Evolutionary conservation across 1,140 invertebrate species (phyloP), one percentile per base, ranked within the genome.

Genomic region (Bombus polaris): DNA sequence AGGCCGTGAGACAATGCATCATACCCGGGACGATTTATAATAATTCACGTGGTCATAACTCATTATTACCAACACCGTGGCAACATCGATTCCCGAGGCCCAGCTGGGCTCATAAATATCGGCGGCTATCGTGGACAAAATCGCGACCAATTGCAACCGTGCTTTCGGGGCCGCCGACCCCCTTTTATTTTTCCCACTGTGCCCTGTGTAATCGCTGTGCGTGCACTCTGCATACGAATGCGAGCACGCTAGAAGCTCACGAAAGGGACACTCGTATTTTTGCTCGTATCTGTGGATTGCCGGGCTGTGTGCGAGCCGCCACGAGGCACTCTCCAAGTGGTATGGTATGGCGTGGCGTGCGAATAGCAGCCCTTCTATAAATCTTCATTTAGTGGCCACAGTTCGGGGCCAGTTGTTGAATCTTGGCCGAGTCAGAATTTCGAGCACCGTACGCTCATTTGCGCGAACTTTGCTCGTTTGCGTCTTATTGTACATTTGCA

Each of bases 301-400:
- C 25, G 35, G 28, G 22, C 37, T 76, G 73, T 77, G 73, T 77
- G 74, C 75, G 83, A 47, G 81, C 84, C 75, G 83, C 65, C 37
- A 66, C 39, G 70, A 35, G 76, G 73, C 72, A 53, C 18, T 5
- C 18, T 4, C 57, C 66, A 66, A 83, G 83, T 91, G 89, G 12
- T 32, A 37, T 73, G 71, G 12, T 22, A 83, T 89, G 90, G 88
- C 87, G 81, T 89, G 90, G 87, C 91, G 88, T 90, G 88, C 88
- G 87, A 87, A 83, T 66, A 72, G 44, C 77, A 80, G 82, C 82
- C 85, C 87, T 85, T 81, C 88, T 90, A 93, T 93, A 93, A 93
- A 92, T 92, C 90, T 93, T 93, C 89, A 93, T 93, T 93, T 93
- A 91, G 84, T 82, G 88, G 78, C 77, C 87, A 75, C 68, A 73